A percentile compares a stretch with the other conserved stretches of the same genome.
Evolutionary conservation across 1,140 invertebrate genomes (phyloP).

Genomic region (Scaptomyza pallida): DNA sequence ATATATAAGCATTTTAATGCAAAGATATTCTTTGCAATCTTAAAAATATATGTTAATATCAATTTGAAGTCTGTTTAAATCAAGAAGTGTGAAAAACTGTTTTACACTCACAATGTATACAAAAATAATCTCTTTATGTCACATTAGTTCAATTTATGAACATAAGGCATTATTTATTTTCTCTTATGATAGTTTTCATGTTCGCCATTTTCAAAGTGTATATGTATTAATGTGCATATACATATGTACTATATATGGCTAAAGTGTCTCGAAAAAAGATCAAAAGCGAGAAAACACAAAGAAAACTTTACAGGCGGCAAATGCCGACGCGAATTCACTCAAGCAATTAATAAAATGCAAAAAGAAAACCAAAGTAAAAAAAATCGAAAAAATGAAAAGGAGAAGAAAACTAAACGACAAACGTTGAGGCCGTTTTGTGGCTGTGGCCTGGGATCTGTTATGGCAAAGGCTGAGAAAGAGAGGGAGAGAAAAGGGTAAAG

Average conservation of each 20-base stretch:
- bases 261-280: conserved; percentile 61
- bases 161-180: conserved; percentile 30
- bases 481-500: neutral
- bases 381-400: conserved; percentile 30
- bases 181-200: conserved; percentile 42
- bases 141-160: conserved; percentile 11
- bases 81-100: too few species aligned
- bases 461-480: neutral
- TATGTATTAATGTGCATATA: too few species aligned
- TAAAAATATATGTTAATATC: too few species aligned
- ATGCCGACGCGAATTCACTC: conserved; percentile 73
- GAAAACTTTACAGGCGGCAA: conserved; percentile 57
- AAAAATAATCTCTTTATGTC: neutral
- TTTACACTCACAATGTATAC: too few species aligned
- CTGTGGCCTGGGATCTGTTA: conserved; percentile 26
- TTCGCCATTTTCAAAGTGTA: conserved; percentile 26
- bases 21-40: too few species aligned
- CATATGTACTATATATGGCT: neutral
- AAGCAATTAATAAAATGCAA: conserved; percentile 78
- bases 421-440: conserved; percentile 55
- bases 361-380: conserved; percentile 40
- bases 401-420: conserved; percentile 55
- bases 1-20: too few species aligned
- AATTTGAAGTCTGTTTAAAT: too few species aligned
- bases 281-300: conserved; percentile 64